phyloP scores from a whole-genome alignment of 2,888 invertebrate species.

The Blomia tropicalis region DNA sequence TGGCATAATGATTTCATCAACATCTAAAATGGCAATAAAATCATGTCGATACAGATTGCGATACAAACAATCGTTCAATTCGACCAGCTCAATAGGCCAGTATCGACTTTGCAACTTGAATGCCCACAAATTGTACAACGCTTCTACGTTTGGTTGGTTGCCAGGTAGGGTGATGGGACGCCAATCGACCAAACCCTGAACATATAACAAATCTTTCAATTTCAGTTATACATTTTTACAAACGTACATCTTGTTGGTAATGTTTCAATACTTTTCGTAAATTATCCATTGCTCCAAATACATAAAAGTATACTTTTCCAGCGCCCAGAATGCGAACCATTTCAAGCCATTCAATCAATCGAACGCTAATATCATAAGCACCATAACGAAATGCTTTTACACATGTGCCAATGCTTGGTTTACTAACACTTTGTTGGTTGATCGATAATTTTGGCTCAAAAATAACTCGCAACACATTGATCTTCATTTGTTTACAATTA shows the following conservation, averaged over 20 bases:
- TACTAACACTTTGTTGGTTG: conserved; percentile 33
- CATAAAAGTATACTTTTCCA: conserved; percentile 14
- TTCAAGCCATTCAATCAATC: conserved; percentile 22
- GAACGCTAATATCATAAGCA: conserved; percentile 15
- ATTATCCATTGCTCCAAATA: background rate
- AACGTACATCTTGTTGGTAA: conserved; percentile 1
- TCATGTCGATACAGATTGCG: conserved; percentile 16
- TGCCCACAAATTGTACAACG: background rate
- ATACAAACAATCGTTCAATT: conserved; percentile 21
- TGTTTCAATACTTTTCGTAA: conserved; percentile 16
- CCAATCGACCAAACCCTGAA: conserved; percentile 13
- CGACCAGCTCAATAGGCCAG: conserved; percentile 11
- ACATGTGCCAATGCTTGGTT: conserved; percentile 9
- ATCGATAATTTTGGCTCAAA: background rate
- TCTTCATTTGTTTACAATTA: background rate
- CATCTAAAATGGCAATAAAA: conserved; percentile 13
- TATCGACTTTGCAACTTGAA: background rate
- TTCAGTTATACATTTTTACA: background rate
- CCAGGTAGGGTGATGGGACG: conserved; percentile 9
- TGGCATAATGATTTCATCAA: conserved; percentile 20
- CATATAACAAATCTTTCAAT: background rate
- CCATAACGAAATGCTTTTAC: conserved; percentile 13
- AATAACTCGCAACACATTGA: conserved; percentile 18
- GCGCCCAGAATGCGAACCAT: conserved; percentile 8
- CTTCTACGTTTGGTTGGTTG: conserved; percentile 10